A percentile compares a stretch with the other conserved stretches of the same genome.
phyloP scores from a whole-genome alignment of 2,888 invertebrate genomes.

The Ecliptopera silaceata region DNA sequence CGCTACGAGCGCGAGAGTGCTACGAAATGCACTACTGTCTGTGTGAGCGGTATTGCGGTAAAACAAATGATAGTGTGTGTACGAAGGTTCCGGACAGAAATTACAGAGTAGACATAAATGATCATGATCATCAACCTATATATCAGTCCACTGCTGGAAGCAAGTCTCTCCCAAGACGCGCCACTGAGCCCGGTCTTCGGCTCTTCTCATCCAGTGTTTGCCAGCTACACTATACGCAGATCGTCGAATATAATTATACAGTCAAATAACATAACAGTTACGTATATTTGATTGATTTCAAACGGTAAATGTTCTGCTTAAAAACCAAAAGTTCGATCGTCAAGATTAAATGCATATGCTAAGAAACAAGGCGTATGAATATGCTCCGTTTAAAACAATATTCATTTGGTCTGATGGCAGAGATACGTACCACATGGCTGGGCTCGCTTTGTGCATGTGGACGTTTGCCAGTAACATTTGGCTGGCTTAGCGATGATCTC shows the following conservation, averaged over 20 bases:
- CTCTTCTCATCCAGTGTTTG: too few species aligned
- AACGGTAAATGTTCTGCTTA: background rate
- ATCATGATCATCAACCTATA: too few species aligned
- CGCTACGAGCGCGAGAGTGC: slow-evolving; percentile 16
- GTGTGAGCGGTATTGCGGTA: slow-evolving; percentile 10
- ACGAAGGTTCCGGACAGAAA: too few species aligned
- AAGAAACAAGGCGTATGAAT: slow-evolving; percentile 10
- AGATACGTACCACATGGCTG: slow-evolving; percentile 23
- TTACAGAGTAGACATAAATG: too few species aligned
- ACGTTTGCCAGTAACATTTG: slow-evolving; percentile 39
- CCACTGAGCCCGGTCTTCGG: too few species aligned
- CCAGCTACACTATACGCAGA: too few species aligned
- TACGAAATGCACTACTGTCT: slow-evolving; percentile 10
- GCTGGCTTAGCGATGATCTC: slow-evolving; percentile 35
- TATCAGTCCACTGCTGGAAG: too few species aligned
- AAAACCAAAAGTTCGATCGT: background rate
- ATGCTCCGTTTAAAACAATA: slow-evolving; percentile 20
- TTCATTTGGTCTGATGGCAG: slow-evolving; percentile 20
- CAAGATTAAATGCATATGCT: background rate
- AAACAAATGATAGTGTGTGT: background rate
- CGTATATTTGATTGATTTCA: background rate
- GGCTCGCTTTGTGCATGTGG: slow-evolving; percentile 30
- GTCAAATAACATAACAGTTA: too few species aligned
- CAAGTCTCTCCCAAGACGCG: too few species aligned
- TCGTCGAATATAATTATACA: too few species aligned